These are phyloP conservation scores for Lithophane leautieri DNA, from an alignment of 2,888 invertebrate species.

Conservation along the genomic window DNA sequence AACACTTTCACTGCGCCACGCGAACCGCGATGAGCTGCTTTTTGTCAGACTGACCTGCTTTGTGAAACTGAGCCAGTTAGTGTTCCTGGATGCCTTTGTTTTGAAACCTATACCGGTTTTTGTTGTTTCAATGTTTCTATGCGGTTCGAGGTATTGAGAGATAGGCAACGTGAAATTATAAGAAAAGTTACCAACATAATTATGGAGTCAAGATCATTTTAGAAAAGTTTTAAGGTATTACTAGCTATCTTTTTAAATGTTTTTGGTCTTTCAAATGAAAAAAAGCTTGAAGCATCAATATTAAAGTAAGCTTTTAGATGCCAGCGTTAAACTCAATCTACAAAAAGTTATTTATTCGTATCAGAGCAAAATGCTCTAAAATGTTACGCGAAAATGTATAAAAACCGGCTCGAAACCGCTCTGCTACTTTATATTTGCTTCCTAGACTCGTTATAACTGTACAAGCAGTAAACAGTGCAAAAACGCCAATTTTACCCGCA, in stretches of 20 bases:
- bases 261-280: neutral
- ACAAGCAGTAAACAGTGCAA: conserved; percentile 40
- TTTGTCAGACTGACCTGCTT: conserved; percentile 62
- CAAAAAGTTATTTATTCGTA: neutral
- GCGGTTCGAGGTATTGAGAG: conserved; percentile 7
- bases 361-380: neutral
- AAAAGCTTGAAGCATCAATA: neutral
- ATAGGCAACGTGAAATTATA: neutral
- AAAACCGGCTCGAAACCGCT: conserved; percentile 21
- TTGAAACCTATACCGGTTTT: conserved; percentile 44
- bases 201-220: neutral
- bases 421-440: conserved; percentile 30
- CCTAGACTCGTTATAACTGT: conserved; percentile 59
- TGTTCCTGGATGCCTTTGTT: conserved; percentile 52
- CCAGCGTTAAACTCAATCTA: neutral
- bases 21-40: conserved; percentile 59
- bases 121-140: conserved; percentile 1
- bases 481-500: conserved; percentile 26
- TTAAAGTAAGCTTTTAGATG: neutral
- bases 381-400: neutral
- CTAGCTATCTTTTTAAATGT: neutral
- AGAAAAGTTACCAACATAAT: neutral
- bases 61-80: conserved; percentile 35
- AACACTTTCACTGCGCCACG: conserved; percentile 82
- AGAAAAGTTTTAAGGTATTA: neutral